Conservation (phyloP, 2,113 vertebrate genomes). For the Climacteris rufus region DNA sequence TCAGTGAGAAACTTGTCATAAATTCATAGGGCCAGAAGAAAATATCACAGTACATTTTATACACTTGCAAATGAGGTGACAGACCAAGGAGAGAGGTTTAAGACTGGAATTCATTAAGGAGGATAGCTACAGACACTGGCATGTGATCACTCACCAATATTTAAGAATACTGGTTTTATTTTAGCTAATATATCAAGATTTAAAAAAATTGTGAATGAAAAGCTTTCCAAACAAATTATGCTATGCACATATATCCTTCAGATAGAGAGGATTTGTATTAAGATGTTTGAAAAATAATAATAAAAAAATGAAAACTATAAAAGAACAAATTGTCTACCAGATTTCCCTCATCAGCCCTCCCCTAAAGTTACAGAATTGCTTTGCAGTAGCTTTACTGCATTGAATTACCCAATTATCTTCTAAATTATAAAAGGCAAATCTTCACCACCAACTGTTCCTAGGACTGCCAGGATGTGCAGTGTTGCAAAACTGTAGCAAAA, state of each 20-base stretch:
- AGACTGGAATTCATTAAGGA: not conserved
- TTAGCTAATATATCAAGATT: not conserved
- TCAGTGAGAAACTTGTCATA: not conserved
- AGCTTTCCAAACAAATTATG: not conserved
- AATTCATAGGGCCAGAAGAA: not conserved
- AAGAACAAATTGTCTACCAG: constrained; percentile 42
- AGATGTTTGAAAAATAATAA: not conserved
- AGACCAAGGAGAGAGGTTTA: not conserved
- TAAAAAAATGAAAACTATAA: not conserved
- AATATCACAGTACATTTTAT: not conserved
- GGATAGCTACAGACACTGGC: not conserved
- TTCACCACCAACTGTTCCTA: constrained; percentile 75
- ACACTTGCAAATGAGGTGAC: not conserved
- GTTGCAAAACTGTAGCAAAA: constrained; percentile 76
- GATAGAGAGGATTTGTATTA: not conserved
- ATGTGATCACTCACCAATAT: not conserved
- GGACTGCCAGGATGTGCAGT: constrained; percentile 64
- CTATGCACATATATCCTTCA: not conserved
- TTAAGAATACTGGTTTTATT: not conserved
- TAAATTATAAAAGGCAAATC: constrained; percentile 81
- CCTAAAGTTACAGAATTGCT: constrained; percentile 55
- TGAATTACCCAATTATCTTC: constrained; percentile 79
- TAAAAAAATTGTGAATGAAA: not conserved
- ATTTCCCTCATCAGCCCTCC: not conserved
- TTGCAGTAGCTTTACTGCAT: constrained; percentile 46